Percentiles rank a stretch among this genome's conserved stretches.
Evolutionary conservation across 1,140 invertebrate genomes (phyloP).

Genomic region (Schlechtendalia chinensis): DNA sequence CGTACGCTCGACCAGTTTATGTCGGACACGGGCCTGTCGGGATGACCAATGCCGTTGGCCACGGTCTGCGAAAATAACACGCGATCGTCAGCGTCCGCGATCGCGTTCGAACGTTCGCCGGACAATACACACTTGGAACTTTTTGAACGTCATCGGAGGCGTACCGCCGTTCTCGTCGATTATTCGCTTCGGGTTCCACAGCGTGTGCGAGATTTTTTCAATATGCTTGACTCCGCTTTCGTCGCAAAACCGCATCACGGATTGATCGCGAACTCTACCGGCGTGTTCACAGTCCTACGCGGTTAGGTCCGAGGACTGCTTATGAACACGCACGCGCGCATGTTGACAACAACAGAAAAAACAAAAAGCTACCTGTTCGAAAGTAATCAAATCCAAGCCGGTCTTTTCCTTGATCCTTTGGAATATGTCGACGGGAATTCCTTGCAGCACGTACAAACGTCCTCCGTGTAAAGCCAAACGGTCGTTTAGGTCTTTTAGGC

Average conservation of each 20-base stretch:
- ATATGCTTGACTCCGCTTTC: slow-evolving; percentile 61
- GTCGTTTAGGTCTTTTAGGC: slow-evolving; percentile 66
- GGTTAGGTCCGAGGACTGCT: too few species aligned
- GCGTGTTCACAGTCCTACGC: slow-evolving; percentile 56
- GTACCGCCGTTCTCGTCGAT: slow-evolving; percentile 69
- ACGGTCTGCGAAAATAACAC: background rate
- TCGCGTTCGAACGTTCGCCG: too few species aligned
- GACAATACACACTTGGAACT: slow-evolving; percentile 67
- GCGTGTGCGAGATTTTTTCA: slow-evolving; percentile 69
- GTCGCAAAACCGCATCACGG: slow-evolving; percentile 61
- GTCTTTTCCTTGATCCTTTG: slow-evolving; percentile 61
- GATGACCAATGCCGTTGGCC: background rate
- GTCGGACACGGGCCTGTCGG: background rate
- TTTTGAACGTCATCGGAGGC: slow-evolving; percentile 71
- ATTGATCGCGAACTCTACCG: slow-evolving; percentile 66
- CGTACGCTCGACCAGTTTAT: background rate
- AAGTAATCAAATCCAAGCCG: slow-evolving; percentile 61
- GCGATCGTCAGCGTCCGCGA: too few species aligned
- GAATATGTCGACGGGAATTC: slow-evolving; percentile 67
- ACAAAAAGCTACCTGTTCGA: slow-evolving; percentile 60
- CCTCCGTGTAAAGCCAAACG: slow-evolving; percentile 64
- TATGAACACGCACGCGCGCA: too few species aligned
- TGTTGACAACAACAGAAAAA: too few species aligned
- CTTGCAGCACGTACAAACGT: slow-evolving; percentile 64
- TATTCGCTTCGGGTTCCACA: slow-evolving; percentile 68